Evolutionary conservation across 2,888 invertebrate species (phyloP), one percentile per base, ranked within the genome.

Genomic region (Microchrysa polita): DNA sequence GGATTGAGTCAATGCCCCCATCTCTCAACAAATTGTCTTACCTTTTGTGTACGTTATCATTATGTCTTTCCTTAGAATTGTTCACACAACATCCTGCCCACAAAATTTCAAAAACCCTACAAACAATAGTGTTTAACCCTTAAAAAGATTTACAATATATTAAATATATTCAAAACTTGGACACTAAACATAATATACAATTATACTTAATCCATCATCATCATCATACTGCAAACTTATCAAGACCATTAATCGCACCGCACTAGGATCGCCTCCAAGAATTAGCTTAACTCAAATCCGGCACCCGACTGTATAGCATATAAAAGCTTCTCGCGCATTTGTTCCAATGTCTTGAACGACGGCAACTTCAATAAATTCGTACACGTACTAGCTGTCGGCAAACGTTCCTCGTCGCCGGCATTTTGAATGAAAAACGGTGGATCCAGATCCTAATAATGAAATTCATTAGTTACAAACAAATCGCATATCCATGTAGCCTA

Each of bases 281-380:
- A 34, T 88, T 92, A 94, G 84, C 94, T 94, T 78, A 98, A 90
- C 86, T 98, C 98, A 86, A 98, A 98, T 55, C 98, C 98, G 57
- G 97, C 93, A 79, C 95, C 96, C 76, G 97, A 92, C 86, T 96
- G 95, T 80, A 98, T 95, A 59, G 97, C 97, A 82, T 96, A 96
- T 10, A 96, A 85, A 73, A 98, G 87, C 83, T 96, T 97, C 79
- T 93, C 91, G 52, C 90, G 88, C 80, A 98, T 87, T 73, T 90
- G 87, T 73, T 90, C 89, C 79, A 93, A 92, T 65, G 92, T 92
- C 76, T 88, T 88, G 82, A 96, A 96, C 81, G 96, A 93, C 0
- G 98, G 98, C 79, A 99, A 88, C 86, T 98, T 98, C 76, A 99
- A 87, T 76, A 99, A 88, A 88, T 99, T 98, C 92, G 99, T 95